These are phyloP conservation scores for Myrmophylax atrothorax DNA, from an alignment of 2,113 vertebrate species.

Conservation along the genomic window DNA sequence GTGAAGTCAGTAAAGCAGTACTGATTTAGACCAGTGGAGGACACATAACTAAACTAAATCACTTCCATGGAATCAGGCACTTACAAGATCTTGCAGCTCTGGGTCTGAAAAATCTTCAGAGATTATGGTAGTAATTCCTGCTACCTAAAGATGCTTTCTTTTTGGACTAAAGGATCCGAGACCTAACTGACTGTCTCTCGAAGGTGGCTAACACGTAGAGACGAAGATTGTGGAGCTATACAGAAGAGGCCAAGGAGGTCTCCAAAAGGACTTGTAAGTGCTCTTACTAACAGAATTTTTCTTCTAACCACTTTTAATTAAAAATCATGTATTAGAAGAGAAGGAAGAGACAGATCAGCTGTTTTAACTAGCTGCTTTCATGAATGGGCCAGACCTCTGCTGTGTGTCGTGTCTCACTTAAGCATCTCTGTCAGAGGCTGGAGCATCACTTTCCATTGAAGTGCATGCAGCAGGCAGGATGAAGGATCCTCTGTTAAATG, in stretches of 20 bases:
- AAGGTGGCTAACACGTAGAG: not conserved
- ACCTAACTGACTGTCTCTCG: not conserved
- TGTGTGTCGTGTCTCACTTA: not conserved
- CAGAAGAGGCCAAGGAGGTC: not conserved
- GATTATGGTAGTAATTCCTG: not conserved
- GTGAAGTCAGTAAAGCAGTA: not conserved
- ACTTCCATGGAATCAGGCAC: not conserved
- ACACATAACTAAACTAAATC: not conserved
- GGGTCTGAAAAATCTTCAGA: not conserved
- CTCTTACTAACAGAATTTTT: conserved; percentile 23
- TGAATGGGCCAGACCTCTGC: not conserved
- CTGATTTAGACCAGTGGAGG: not conserved
- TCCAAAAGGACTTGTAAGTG: conserved; percentile 58
- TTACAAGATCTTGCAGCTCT: not conserved
- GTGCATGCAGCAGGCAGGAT: conserved; percentile 7
- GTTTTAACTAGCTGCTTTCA: conserved; percentile 57
- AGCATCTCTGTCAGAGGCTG: not conserved
- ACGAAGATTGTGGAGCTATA: not conserved
- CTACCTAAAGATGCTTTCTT: not conserved
- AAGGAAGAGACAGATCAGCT: not conserved
- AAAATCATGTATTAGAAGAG: conserved; percentile 24
- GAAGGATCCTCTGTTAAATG: conserved; percentile 27
- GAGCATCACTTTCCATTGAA: conserved; percentile 12
- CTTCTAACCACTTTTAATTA: not conserved
- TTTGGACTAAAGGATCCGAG: not conserved